These are phyloP conservation scores for Trachelus stipa DNA, from an alignment of 2,888 invertebrate genomes.

Conservation along the genomic window DNA sequence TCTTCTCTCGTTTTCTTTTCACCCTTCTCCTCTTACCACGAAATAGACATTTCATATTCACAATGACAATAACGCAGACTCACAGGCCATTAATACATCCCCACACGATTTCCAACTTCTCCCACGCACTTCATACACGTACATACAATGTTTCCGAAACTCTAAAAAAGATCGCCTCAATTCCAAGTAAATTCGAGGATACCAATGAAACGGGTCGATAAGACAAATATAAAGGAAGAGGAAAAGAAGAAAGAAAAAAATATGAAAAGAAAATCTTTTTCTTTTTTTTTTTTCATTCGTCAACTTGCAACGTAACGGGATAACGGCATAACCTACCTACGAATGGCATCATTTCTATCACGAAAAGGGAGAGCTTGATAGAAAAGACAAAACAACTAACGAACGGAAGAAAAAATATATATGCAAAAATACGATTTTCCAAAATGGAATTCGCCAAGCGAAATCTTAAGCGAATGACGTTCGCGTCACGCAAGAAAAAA, in stretches of 20 bases:
- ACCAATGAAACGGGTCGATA: neutral
- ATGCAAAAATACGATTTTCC: constrained; percentile 17
- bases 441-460: constrained; percentile 10
- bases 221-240: neutral
- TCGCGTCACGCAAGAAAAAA: neutral
- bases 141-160: neutral
- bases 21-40: neutral
- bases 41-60: neutral
- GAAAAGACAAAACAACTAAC: neutral
- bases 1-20: neutral
- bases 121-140: neutral
- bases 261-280: neutral
- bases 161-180: constrained; percentile 20
- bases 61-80: neutral
- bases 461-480: neutral
- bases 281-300: constrained; percentile 11
- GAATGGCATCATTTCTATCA: neutral
- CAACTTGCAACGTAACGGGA: neutral
- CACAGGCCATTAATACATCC: neutral
- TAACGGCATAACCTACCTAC: neutral
- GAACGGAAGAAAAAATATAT: constrained; percentile 11
- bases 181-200: constrained; percentile 32
- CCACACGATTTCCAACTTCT: neutral
- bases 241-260: constrained; percentile 1
- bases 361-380: neutral